Base-by-base conservation (phyloP, 2,113 vertebrate species). In the Balaeniceps rex region DNA sequence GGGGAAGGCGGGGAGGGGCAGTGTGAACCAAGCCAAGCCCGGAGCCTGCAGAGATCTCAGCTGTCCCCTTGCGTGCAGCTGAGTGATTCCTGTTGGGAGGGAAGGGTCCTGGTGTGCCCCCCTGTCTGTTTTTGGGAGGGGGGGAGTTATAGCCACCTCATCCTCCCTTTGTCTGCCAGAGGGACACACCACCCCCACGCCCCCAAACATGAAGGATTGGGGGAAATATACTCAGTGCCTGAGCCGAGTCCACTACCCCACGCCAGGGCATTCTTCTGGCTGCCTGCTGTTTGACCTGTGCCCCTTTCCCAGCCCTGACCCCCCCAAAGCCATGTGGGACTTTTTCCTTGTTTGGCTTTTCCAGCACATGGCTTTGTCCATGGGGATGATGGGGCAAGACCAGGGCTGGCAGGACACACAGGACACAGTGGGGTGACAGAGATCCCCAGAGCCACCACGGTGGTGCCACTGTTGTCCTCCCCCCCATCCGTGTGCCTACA, bases 11-110 rank as follows among this genome's bases (percentile, higher is more conserved):
- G 57, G 28, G 17, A 81, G 51, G 34, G n/a, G 42, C 55, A 87
- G 33, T 0, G 0, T 3, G 4, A 85, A 47, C 34, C 2, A 5
- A 54, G 31, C 57, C 61, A 8, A 75, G 52, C 38, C 77, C 3
- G 4, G 33, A 78, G 72, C 81, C 72, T 69, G 47, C 61, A 71
- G 72, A 58, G 81, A 51, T 75, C 38, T 87, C 71, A 34, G 77
- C 46, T 81, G 81, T 75, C 21, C 44, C 5, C 14, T 77, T 3
- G 2, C 0, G 2, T 61, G 82, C 63, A 86, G 68, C 61, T 47
- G 80, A 55, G 61, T 14, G 17, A n/a, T 65, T 68, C 49, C 36
- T 81, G 6, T 46, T 55, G 61, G 36, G 40, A 69, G 23, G 14
- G 15, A 82, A n/a, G 17, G 15, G 25, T 89, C 19, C 47, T 34